Conservation (phyloP, 2,113 vertebrate species). For the Apus apus region DNA sequence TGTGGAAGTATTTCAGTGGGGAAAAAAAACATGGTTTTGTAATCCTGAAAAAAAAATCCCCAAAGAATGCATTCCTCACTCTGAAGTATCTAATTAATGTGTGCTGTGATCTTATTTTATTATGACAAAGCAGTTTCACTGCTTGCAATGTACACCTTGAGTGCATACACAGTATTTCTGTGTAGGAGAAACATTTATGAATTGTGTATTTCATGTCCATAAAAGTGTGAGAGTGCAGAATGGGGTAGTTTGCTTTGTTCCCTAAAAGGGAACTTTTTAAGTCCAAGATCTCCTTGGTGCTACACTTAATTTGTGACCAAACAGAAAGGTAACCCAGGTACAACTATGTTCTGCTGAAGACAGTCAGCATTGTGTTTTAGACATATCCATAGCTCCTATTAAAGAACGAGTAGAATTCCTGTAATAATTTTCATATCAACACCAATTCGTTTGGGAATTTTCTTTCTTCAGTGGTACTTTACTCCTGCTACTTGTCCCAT, state of each 20-base stretch:
- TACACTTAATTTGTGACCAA: neutral
- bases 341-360: neutral
- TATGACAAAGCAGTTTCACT: neutral
- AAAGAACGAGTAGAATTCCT: neutral
- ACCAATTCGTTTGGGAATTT: neutral
- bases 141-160: neutral
- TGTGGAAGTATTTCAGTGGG: neutral
- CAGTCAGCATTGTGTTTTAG: neutral
- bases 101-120: neutral
- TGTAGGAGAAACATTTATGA: neutral
- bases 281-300: neutral
- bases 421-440: neutral
- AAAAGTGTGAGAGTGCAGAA: neutral
- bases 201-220: neutral
- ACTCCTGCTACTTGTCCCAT: neutral
- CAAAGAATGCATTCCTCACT: neutral
- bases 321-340: neutral
- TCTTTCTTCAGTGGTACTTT: neutral
- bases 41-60: neutral
- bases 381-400: neutral
- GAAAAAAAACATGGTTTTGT: accelerated
- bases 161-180: neutral
- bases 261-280: neutral
- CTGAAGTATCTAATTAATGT: neutral
- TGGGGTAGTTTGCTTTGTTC: neutral